Conservation (phyloP, 2,888 invertebrate genomes). For the Cyclophora albipunctata region DNA sequence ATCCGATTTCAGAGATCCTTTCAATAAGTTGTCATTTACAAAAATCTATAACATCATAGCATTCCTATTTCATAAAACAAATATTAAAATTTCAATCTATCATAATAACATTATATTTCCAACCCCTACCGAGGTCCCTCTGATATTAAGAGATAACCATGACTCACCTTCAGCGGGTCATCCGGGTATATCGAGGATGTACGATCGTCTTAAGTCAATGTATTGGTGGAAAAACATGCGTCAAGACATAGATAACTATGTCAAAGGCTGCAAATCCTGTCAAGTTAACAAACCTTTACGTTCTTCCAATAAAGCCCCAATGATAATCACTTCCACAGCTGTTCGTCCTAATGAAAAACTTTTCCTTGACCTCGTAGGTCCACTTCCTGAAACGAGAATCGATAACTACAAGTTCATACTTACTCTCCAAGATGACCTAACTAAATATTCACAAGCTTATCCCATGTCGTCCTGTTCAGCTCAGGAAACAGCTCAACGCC, state of each 20-base stretch:
- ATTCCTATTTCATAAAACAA: constrained; percentile 7
- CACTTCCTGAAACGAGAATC: constrained; percentile 16
- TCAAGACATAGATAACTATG: constrained; percentile 17
- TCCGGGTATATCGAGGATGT: constrained; percentile 16
- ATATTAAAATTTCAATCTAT: constrained; percentile 16
- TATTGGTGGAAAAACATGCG: constrained; percentile 19
- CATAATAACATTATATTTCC: constrained; percentile 15
- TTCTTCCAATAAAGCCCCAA: constrained; percentile 15
- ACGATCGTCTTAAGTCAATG: constrained; percentile 13
- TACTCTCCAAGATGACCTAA: constrained; percentile 21
- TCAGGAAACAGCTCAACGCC: constrained; percentile 16
- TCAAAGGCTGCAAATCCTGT: constrained; percentile 15
- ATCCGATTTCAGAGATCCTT: constrained; percentile 11
- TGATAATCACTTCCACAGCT: constrained; percentile 23
- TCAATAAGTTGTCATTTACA: constrained; percentile 7
- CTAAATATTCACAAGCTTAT: constrained; percentile 20
- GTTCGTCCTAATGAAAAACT: constrained; percentile 17
- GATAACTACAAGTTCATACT: constrained; percentile 17
- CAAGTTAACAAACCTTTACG: constrained; percentile 20
- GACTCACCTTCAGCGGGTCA: constrained; percentile 21
- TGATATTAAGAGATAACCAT: constrained; percentile 21
- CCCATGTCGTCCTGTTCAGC: constrained; percentile 8
- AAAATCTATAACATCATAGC: constrained; percentile 22
- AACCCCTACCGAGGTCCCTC: constrained; percentile 11
- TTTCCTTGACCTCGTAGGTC: constrained; percentile 16